Base-by-base conservation (phyloP, 2,797 vertebrate species). In the Ispidina lecontei region DNA sequence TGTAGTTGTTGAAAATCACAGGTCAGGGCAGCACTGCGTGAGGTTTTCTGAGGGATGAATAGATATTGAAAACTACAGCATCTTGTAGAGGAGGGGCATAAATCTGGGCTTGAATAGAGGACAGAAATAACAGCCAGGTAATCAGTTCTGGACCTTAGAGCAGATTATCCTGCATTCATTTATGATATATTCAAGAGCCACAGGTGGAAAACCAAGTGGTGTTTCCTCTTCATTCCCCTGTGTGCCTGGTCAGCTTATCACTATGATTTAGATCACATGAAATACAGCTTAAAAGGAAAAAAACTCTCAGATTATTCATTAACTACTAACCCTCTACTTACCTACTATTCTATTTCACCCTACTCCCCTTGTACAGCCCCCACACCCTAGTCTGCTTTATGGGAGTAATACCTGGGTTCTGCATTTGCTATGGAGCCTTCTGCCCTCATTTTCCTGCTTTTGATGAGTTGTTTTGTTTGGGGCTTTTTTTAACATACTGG, bases 261-360 rank as follows among this genome's bases (percentile, higher is more conserved):
- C n/a, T 65, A 4, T 22, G 74, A 70, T 49, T 69, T 41, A 59
- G 74, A 6, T 29, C 91, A 64, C 28, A 55, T 5, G 78, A 92
- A 84, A 79, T 29, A 39, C 7, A 73, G 26, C n/a, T 82, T 70
- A 41, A 79, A 49, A 80, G 41, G 26, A 87, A 87, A 91, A 87
- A 33, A 15, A 16, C 23, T 39, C 54, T 54, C 68, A 39, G 12
- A n/a, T 26, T 55, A 44, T 76, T 74, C 49, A 44, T 41, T 64
- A 81, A 70, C 41, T 16, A 23, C 26, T 75, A 62, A 69, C 25
- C 9, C 25, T 87, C 35, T 37, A 6, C 58, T 58, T 74, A 28
- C 44, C 60, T 72, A 11, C 46, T 26, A 58, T 51, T 74, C 16
- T 22, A 2, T 37, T 35, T 64, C 80, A 55, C 39, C 9, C 54